These are phyloP conservation scores for Drosophila santomea DNA, from an alignment of 1,140 invertebrate genomes.

Conservation along the genomic window DNA sequence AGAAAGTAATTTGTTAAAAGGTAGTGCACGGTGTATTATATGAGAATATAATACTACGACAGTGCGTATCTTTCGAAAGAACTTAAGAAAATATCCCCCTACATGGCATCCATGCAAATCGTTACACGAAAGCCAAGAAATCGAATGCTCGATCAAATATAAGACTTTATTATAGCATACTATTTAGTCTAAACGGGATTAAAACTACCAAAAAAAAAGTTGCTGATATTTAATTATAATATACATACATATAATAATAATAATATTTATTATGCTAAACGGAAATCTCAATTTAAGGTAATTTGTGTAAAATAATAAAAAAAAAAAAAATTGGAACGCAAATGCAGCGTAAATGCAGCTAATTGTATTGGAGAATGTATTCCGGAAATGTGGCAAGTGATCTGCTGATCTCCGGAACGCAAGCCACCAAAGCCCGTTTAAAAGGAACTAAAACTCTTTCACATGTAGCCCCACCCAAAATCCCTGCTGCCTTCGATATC, in stretches of 20 bases:
- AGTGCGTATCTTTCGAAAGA: background rate
- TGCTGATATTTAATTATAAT: constrained; percentile 8
- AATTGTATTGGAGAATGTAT: constrained; percentile 10
- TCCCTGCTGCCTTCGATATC: background rate
- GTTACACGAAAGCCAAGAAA: constrained; percentile 10
- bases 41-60: background rate
- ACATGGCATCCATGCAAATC: constrained; percentile 61
- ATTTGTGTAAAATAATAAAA: constrained; percentile 10
- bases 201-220: constrained; percentile 44
- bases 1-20: background rate
- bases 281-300: constrained; percentile 1
- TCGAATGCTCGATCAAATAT: constrained; percentile 19
- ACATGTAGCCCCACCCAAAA: constrained; percentile 18
- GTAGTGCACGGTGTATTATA: background rate
- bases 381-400: constrained; percentile 32
- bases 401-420: constrained; percentile 25
- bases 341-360: constrained; percentile 1
- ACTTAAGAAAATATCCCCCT: background rate
- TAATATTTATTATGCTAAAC: background rate
- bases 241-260: constrained; percentile 10
- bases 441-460: constrained; percentile 30
- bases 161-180: constrained; percentile 25
- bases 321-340: constrained; percentile 18
- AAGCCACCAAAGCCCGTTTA: constrained; percentile 10
- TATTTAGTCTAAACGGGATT: constrained; percentile 33